Base-by-base conservation (phyloP, 2,888 invertebrate species). In the Papilio elwesi region DNA sequence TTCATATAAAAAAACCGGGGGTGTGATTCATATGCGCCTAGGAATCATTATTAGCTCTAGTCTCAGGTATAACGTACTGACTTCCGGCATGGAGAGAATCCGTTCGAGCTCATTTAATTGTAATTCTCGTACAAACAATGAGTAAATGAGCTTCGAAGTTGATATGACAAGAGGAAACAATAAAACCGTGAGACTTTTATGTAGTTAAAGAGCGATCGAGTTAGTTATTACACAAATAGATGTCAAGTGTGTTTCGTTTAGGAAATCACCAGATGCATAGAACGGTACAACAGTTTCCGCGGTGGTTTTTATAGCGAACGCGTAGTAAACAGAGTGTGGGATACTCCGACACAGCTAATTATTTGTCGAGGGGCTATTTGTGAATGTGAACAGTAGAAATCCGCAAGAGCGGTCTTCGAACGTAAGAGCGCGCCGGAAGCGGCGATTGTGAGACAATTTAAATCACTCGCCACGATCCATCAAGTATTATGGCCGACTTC, bases 361-460 rank as follows among this genome's bases (percentile, higher is more conserved):
- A 78, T 81, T 82, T 80, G 78, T 79, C 77, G 76, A 80, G 79
- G 76, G 80, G 76, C 80, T 79, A 79, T 77, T 80, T 74, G 78
- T 78, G 71, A 72, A 62, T 74, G 76, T 73, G 76, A 73, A 80
- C 76, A 79, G 79, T 81, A 68, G 78, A 74, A 78, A 76, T 74
- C 77, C 73, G 74, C 70, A 73, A 75, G 80, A 76, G 80, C 76
- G 82, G 80, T 84, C 83, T 86, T 85, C 83, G 84, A 80, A 77
- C 79, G 82, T 78, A 79, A 75, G 76, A 76, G 75, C 76, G 74
- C 83, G 79, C 85, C 91, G 92, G 92, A 92, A 91, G 82, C 83
- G 76, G 77, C 84, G 89, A 91, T 90, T 92, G 91, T 85, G 88
- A 89, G 88, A 90, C 91, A 91, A 91, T 92, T 92, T 90, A 85